Evolutionary conservation across 1,140 invertebrate genomes (phyloP), one percentile per base, ranked within the genome.

Genomic region (Elymnias hypermnestra): DNA sequence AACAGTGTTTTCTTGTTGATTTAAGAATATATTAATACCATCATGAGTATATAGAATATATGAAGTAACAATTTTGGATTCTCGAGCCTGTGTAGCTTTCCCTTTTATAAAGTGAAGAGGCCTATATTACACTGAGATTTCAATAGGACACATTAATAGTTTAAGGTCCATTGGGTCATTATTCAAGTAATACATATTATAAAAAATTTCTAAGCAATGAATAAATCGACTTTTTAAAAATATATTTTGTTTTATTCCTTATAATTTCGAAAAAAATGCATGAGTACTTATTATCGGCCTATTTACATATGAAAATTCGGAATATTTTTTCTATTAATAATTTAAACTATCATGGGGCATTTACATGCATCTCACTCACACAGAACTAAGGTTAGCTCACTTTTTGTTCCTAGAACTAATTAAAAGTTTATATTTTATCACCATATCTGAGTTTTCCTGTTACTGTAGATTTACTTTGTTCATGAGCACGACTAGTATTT

Each of bases 201-300:
- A 9, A 8, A 25, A 25, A 25, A 8, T 25, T 3, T 9, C n/a
- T 7, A 26, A 8, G 10, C n/a, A 26, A n/a, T 3, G 10, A 26
- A 26, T 7, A 1, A 9, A n/a, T 13, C 6, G 6, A 2, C 10
- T 17, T 33, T 5, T 8, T 33, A 33, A 33, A 33, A 33, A 3
- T 8, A 10, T 14, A 8, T 5, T 44, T 44, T 49, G 37, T 45
- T 55, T 41, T 52, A 38, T 43, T 57, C 36, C 43, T 57, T 57
- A 67, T 50, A 67, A 51, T 51, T 73, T 71, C 61, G 53, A 63
- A 61, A 57, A 69, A 83, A 81, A 83, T 81, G 79, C 79, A 73
- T 66, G 60, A 63, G 67, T 66, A 57, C 60, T 40, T 56, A 70
- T 48, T 41, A 41, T 39, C 15, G 14, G 10, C 47, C 31, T 49